Base-by-base conservation (phyloP, 2,113 vertebrate genomes). In the Alethe castanea region DNA sequence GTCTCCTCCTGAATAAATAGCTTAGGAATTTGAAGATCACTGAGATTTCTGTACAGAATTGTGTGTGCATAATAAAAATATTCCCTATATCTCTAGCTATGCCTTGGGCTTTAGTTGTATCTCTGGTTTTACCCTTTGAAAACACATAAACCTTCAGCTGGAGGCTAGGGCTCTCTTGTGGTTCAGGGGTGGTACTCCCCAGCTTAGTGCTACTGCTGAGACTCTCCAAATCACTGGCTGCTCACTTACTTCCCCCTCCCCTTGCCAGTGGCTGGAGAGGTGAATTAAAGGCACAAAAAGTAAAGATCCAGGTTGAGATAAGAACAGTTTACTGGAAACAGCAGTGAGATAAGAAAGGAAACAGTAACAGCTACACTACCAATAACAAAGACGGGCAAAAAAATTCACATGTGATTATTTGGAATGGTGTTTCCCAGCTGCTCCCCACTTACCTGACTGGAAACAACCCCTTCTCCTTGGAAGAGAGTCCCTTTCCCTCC, bases 371-470 rank as follows among this genome's bases (percentile, higher is more conserved):
- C 42, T 50, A 33, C 35, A 36, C 11, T 26, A 23, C 33, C 85
- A 40, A 26, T 57, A 65, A 44, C 31, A 7, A 71, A 36, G 50
- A 48, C 5, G 42, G 59, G 59, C 35, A 33, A 64, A 88, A 72
- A 8, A 26, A 33, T 42, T 80, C 50, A 36, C 64, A 6, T 17
- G 25, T 62, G 31, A 23, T 72, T 62, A 11, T 62, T 56, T 48
- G 67, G 22, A 36, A 23, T 40, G 29, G 31, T 42, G 18, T 50
- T 64, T 36, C 25, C 31, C 17, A 28, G 31, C 25, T 47, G 14
- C 66, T 64, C 22, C 25, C 50, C 2, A 1, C 33, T 74, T 60
- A 53, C 9, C 36, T 0, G 0, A 20, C 18, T 53, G 54, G 8
- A 33, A 69, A 19, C 26, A 78, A 23, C 14, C 10, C 28, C 28